Base-by-base conservation (phyloP, 2,888 invertebrate species). In the Oscheius myriophilus region DNA sequence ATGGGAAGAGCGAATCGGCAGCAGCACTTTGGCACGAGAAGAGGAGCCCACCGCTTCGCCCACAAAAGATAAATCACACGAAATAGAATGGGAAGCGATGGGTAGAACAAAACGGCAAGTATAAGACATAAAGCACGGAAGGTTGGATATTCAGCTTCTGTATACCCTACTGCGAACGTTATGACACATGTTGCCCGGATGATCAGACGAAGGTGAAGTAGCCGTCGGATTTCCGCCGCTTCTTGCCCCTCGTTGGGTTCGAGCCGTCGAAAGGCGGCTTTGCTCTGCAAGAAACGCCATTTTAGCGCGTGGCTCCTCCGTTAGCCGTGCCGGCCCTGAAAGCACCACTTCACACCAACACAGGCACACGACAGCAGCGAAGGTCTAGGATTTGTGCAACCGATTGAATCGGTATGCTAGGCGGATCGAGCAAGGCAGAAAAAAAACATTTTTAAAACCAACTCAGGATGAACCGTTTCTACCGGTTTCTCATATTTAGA, bases 201-300 rank as follows among this genome's bases (percentile, higher is more conserved):
- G 61, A 26, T 61, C 42, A 86, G 71, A 86, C 86, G 80, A 86
- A 86, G 59, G 86, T 86, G 81, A 86, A 86, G 78, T 86, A 86
- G 55, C 86, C 86, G 68, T 86, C 86, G 53, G 82, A 82, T 75
- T 86, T 86, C 71, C 86, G 78, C 49, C 86, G 82, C 67, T 86
- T 85, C 73, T 85, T 86, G 51, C 83, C 85, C 26, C 86, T 68
- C 54, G 84, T 84, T 71, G 82, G 83, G 69, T 86, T 86, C 45
- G 84, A 78, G 51, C 82, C 80, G 70, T 85, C 86, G 76, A 83
- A 84, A 62, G 81, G 81, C 63, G 84, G 85, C 75, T 86, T 85
- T 61, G 75, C 80, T 74, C 79, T 84, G 80, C 72, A 84, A 78
- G 39, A 57, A 68, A 49, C 33, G 68, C 70, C 71, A 68, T 67